phyloP scores from a whole-genome alignment of 1,140 invertebrate species.

The Tenebrio molitor region DNA sequence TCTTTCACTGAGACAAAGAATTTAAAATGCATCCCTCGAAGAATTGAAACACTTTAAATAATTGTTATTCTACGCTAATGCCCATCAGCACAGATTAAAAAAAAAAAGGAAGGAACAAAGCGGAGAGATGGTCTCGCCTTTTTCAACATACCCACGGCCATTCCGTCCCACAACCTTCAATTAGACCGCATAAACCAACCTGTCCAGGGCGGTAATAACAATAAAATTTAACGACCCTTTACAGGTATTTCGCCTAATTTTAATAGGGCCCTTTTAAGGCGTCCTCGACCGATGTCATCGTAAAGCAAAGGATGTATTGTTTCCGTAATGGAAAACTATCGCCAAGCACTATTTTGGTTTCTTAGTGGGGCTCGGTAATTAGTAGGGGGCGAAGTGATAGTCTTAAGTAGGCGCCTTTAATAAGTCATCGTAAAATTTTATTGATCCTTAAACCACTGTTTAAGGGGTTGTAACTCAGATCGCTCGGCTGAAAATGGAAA shows the following conservation, averaged over 20 bases:
- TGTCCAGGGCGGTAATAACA: constrained; percentile 31
- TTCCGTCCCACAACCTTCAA: constrained; percentile 26
- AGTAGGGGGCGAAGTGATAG: constrained; percentile 2
- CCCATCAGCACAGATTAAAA: constrained; percentile 51
- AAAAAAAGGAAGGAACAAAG: constrained; percentile 37
- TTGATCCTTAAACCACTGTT: constrained; percentile 37
- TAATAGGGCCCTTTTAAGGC: constrained; percentile 32
- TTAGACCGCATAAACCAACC: constrained; percentile 44
- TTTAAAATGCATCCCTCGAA: constrained; percentile 53
- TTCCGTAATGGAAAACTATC: constrained; percentile 14
- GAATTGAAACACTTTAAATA: constrained; percentile 57
- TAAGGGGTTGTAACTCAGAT: constrained; percentile 31
- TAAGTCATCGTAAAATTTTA: constrained; percentile 43
- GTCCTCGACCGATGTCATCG: constrained; percentile 25
- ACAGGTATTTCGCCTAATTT: constrained; percentile 44
- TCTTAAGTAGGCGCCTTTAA: constrained; percentile 33
- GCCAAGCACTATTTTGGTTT: constrained; percentile 11
- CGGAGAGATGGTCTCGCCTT: background rate
- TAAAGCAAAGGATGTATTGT: constrained; percentile 24
- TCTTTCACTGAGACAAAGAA: constrained; percentile 54
- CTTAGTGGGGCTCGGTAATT: constrained; percentile 1
- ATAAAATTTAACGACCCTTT: constrained; percentile 49
- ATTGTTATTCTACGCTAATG: constrained; percentile 58
- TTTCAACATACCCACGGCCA: background rate
- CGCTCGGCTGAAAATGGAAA: background rate